Percentiles rank a stretch among this genome's conserved stretches.
Evolutionary conservation across 2,797 vertebrate genomes (phyloP).

Genomic region (Austrolebias charrua): DNA sequence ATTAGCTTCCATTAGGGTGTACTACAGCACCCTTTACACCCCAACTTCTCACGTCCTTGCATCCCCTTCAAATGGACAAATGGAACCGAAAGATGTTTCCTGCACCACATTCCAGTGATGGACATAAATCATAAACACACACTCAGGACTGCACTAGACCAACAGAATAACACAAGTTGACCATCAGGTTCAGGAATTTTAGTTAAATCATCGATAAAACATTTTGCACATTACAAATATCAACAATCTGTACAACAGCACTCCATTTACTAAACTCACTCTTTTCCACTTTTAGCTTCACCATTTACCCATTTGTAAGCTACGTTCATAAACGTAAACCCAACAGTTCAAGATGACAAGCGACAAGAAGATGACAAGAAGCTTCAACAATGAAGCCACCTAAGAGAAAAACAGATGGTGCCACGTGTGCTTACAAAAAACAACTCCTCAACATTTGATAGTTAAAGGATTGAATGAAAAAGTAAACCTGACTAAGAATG

Average conservation of each 20-base stretch:
- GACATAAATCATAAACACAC: no score
- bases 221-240: not conserved
- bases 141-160: no score
- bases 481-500: not conserved
- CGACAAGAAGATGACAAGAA: no score
- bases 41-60: no score
- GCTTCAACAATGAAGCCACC: constrained; percentile 36
- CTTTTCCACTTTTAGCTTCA: constrained; percentile 14
- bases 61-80: no score
- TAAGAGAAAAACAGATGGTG: constrained; percentile 19
- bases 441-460: constrained; percentile 11
- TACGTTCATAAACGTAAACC: constrained; percentile 21
- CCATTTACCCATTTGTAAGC: not conserved
- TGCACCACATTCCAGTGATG: not conserved
- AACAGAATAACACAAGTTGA: not conserved
- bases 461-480: constrained; percentile 7
- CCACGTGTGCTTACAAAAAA: constrained; percentile 18
- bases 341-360: constrained; percentile 19
- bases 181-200: not conserved
- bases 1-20: no score
- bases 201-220: not conserved
- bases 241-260: constrained; percentile 11
- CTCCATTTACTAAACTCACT: constrained; percentile 6
- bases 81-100: no score
- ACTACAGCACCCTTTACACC: no score